phyloP scores from a whole-genome alignment of 2,888 invertebrate species.

The Aleiodes leptofemur region DNA sequence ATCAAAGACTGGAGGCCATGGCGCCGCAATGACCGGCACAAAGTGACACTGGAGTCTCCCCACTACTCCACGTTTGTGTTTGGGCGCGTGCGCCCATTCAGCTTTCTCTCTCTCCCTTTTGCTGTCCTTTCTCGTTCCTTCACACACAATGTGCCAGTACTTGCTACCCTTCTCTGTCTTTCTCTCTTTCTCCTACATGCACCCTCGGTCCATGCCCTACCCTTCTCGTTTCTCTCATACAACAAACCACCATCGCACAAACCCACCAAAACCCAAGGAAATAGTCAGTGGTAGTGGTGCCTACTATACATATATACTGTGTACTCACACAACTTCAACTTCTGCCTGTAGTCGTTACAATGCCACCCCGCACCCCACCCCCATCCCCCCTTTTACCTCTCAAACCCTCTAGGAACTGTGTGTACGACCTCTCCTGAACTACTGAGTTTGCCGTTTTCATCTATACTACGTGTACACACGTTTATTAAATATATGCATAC shows the following conservation, averaged over 20 bases:
- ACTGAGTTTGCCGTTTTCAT: conserved; percentile 26
- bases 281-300: background rate
- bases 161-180: conserved; percentile 40
- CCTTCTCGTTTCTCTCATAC: conserved; percentile 39
- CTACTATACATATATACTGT: too few species aligned
- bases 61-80: conserved; percentile 48
- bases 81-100: conserved; percentile 59
- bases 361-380: background rate
- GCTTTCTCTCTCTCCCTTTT: conserved; percentile 13
- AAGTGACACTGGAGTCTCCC: conserved; percentile 69
- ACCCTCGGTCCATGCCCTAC: conserved; percentile 33
- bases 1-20: conserved; percentile 67
- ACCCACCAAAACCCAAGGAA: background rate
- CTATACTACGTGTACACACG: conserved; percentile 7
- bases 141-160: conserved; percentile 41
- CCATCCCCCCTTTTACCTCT: background rate
- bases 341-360: conserved; percentile 3
- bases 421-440: conserved; percentile 2
- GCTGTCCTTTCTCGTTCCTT: conserved; percentile 6
- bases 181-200: conserved; percentile 30
- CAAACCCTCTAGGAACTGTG: conserved; percentile 12
- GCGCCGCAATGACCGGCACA: conserved; percentile 72
- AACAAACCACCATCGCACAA: conserved; percentile 13
- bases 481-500: conserved; percentile 13
- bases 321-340: too few species aligned